These are phyloP conservation scores for Augiades crinisus DNA, from an alignment of 2,888 invertebrate genomes.

Conservation along the genomic window DNA sequence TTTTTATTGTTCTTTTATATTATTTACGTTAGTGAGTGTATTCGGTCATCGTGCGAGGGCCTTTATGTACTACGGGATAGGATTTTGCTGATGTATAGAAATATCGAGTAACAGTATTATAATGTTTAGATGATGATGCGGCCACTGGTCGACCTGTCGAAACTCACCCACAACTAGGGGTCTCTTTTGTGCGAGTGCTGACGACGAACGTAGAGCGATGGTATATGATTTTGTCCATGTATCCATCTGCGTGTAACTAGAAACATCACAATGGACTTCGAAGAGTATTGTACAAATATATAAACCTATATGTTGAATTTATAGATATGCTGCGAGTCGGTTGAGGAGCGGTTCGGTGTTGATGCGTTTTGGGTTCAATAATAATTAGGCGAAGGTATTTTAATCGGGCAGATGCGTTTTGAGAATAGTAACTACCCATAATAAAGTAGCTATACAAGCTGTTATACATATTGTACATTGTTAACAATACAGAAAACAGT, in stretches of 20 bases:
- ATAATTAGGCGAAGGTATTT: no score
- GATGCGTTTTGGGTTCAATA: no score
- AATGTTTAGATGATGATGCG: constrained; percentile 38
- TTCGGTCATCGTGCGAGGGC: constrained; percentile 15
- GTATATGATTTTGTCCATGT: background rate
- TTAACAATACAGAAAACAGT: no score
- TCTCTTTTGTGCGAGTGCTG: constrained; percentile 1
- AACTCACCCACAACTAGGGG: background rate
- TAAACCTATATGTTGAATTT: constrained; percentile 3
- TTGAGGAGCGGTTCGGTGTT: constrained; percentile 3
- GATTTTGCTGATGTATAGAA: constrained; percentile 28
- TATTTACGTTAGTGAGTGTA: constrained; percentile 11
- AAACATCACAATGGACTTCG: constrained; percentile 5
- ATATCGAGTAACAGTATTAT: constrained; percentile 36
- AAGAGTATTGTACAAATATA: constrained; percentile 19
- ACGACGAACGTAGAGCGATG: background rate
- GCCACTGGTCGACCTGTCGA: constrained; percentile 34
- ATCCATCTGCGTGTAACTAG: background rate
- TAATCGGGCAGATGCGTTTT: no score
- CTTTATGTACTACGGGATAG: constrained; percentile 21
- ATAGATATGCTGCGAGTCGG: background rate
- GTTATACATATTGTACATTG: no score
- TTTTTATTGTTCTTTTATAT: constrained; percentile 25
- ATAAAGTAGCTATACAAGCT: no score
- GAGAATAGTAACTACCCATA: no score